Evolutionary conservation across 1,140 invertebrate genomes (phyloP).

Genomic region (Drosophila hydei): DNA sequence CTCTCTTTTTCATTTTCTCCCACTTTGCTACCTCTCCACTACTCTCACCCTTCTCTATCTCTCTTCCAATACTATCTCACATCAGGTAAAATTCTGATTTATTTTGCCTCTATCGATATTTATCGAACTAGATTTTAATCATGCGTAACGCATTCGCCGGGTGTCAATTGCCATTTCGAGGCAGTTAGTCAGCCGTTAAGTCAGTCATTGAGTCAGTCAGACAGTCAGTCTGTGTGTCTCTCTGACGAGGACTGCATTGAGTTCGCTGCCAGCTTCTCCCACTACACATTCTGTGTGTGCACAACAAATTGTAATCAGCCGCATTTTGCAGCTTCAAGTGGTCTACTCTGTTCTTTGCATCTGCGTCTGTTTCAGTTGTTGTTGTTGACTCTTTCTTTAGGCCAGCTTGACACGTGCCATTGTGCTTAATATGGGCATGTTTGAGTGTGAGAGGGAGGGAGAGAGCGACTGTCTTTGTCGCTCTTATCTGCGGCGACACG

Average conservation of each 20-base stretch:
- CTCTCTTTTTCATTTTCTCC: background rate
- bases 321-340: slow-evolving; percentile 6
- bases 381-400: slow-evolving; percentile 26
- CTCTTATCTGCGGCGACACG: slow-evolving; percentile 57
- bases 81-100: background rate
- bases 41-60: background rate
- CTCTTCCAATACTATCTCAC: background rate
- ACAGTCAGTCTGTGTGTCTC: background rate
- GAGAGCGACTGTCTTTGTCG: background rate
- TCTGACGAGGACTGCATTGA: slow-evolving; percentile 27
- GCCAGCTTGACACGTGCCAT: slow-evolving; percentile 46
- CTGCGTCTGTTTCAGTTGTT: slow-evolving; percentile 15
- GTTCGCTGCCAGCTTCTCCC: background rate
- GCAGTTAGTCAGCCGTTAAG: background rate
- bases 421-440: slow-evolving; percentile 6
- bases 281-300: background rate
- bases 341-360: background rate
- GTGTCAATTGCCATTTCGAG: slow-evolving; percentile 32
- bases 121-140: slow-evolving; percentile 8
- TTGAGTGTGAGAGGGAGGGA: background rate
- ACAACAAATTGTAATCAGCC: slow-evolving; percentile 25
- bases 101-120: background rate
- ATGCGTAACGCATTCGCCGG: slow-evolving; percentile 23
- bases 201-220: background rate
- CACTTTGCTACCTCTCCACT: background rate